phyloP scores from a whole-genome alignment of 2,113 vertebrate genomes.

The Phyllostomus hastatus region DNA sequence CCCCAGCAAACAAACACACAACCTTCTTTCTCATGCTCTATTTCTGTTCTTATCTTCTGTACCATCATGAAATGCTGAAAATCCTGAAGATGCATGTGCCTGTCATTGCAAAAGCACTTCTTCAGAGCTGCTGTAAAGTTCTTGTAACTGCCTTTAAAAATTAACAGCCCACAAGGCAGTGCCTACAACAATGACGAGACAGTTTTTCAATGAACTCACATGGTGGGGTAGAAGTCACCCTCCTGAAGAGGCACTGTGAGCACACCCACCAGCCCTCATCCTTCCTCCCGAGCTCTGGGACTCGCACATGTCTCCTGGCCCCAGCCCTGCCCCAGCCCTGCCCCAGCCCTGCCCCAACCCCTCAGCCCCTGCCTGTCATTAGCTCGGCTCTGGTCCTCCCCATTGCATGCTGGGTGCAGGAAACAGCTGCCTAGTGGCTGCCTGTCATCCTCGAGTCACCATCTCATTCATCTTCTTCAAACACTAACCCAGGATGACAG shows the following conservation, averaged over 20 bases:
- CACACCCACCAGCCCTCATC: rapidly evolving
- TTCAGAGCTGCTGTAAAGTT: neutral
- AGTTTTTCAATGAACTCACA: neutral
- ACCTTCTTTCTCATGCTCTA: neutral
- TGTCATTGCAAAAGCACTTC: neutral
- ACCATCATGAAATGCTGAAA: neutral
- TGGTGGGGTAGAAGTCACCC: neutral
- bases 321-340: neutral
- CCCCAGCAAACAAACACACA: neutral
- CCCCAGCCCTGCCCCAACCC: neutral
- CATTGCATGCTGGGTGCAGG: neutral
- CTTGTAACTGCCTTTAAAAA: neutral
- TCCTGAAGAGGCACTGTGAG: neutral
- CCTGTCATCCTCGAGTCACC: neutral
- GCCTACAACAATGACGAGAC: neutral
- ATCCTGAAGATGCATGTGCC: neutral
- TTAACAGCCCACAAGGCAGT: neutral
- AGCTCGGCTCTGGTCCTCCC: neutral
- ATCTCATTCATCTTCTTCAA: neutral
- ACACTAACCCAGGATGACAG: neutral
- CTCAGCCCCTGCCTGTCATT: neutral
- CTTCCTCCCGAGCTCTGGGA: neutral
- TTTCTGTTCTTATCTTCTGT: neutral
- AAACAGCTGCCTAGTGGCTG: neutral
- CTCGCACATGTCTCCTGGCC: neutral